Conservation (phyloP, 1,140 invertebrate genomes). For the Colletes latitarsis region DNA sequence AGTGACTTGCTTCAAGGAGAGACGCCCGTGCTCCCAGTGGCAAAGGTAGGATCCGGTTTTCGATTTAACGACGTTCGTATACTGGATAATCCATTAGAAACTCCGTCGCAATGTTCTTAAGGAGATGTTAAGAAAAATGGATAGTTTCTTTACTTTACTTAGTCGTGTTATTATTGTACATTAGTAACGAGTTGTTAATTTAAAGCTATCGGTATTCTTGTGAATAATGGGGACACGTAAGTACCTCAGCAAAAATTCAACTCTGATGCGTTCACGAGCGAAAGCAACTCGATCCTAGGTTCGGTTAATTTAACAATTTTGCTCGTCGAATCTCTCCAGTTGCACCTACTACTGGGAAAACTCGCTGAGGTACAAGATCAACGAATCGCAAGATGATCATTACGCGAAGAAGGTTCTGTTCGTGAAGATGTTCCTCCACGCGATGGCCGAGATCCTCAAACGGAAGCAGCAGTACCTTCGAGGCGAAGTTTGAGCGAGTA, state of each 20-base stretch:
- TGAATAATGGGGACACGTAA: too few species aligned
- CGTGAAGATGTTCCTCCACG: conserved; percentile 10
- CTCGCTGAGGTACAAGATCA: conserved; percentile 21
- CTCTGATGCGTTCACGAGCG: too few species aligned
- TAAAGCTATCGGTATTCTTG: too few species aligned
- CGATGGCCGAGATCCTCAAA: neutral
- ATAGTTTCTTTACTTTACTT: too few species aligned
- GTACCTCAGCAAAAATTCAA: too few species aligned
- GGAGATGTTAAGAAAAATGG: too few species aligned
- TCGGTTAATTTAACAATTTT: neutral
- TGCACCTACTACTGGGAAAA: conserved; percentile 35
- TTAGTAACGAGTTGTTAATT: too few species aligned
- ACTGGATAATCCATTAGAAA: too few species aligned
- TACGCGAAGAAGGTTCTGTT: conserved; percentile 7
- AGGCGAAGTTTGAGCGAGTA: neutral
- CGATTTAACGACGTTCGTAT: too few species aligned
- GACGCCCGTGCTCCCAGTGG: conserved; percentile 84
- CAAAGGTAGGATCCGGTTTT: conserved; percentile 80
- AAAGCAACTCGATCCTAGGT: too few species aligned
- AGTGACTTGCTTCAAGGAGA: conserved; percentile 85
- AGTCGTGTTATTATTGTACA: too few species aligned
- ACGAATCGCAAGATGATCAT: neutral
- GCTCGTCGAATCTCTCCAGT: conserved; percentile 26
- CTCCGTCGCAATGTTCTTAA: too few species aligned
- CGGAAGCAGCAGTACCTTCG: conserved; percentile 1